Base-by-base conservation (phyloP, 2,113 vertebrate species). In the Pomatostomus ruficeps region DNA sequence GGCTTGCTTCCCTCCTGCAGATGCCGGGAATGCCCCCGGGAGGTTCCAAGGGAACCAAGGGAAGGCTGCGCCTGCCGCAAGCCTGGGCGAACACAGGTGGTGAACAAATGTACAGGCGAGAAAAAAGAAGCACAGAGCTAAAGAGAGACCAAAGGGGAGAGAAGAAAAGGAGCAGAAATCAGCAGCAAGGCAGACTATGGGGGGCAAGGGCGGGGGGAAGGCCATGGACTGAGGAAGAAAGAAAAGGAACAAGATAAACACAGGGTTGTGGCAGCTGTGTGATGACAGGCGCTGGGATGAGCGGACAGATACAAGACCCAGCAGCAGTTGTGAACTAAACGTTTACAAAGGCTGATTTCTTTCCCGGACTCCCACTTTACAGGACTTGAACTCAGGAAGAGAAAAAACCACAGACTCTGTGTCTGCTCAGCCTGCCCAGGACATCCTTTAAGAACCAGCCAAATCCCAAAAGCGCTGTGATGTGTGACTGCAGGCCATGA, bases 331-430 rank as follows among this genome's bases (percentile, higher is more conserved):
- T 59, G 88, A 96, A 88, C 90, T 61, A 25, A 33, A 92, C 81
- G 78, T 91, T 93, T 81, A 93, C 83, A 91, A 93, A 95, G 83
- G 61, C 89, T 92, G 57, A 62, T 89, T 91, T 80, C 49, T 94
- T 95, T 80, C 85, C 89, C 0, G 36, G 61, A 91, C 74, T 96
- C 78, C 86, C 80, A 70, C 84, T 92, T 95, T 89, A 95, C 72
- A 88, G 86, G 67, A 81, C 65, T 92, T 91, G 92, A 96, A 92
- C 78, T 93, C 89, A 89, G 95, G 80, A 96, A 94, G 71, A 91
- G 80, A 52, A 62, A 83, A 95, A 97, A 95, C 95, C 96, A 97
- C 96, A 97, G 95, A 89, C 95, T 94, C 89, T 72, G 87, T 78
- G 96, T 93, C 93, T 96, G 92, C 89, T 95, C 85, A 92, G 93